Conservation (phyloP, 1,140 invertebrate genomes). For the Nymphalis io region DNA sequence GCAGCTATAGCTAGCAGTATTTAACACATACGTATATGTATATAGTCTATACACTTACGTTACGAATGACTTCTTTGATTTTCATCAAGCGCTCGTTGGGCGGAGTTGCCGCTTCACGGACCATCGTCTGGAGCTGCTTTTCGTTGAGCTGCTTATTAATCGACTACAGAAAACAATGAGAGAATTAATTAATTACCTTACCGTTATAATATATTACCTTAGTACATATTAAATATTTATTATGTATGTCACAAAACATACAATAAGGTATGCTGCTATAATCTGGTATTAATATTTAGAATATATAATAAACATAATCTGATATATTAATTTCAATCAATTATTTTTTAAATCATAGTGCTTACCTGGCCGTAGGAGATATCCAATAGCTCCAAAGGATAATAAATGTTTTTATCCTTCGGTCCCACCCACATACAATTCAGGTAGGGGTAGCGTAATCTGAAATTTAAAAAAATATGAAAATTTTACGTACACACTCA, state of each 20-base stretch:
- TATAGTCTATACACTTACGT: slow-evolving; percentile 57
- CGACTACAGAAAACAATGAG: slow-evolving; percentile 42
- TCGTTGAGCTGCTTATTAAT: slow-evolving; percentile 73
- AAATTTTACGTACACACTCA: too few species aligned
- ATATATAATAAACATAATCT: too few species aligned
- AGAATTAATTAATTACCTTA: neutral
- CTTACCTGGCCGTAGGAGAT: slow-evolving; percentile 83
- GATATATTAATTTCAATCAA: neutral
- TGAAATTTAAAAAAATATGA: slow-evolving; percentile 34
- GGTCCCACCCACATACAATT: slow-evolving; percentile 84
- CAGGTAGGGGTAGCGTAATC: slow-evolving; percentile 80
- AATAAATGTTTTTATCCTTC: slow-evolving; percentile 75
- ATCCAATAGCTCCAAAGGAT: slow-evolving; percentile 84
- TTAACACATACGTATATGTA: too few species aligned
- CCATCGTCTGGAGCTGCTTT: slow-evolving; percentile 84
- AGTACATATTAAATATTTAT: too few species aligned
- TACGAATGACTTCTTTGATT: slow-evolving; percentile 82
- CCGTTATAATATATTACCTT: neutral
- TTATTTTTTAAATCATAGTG: neutral
- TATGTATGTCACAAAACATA: too few species aligned
- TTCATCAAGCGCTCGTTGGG: slow-evolving; percentile 82
- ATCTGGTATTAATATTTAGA: too few species aligned
- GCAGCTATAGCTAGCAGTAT: too few species aligned
- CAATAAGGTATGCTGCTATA: too few species aligned
- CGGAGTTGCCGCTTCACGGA: slow-evolving; percentile 83